A percentile compares a stretch with the other conserved stretches of the same genome.
phyloP scores from a whole-genome alignment of 1,140 invertebrate genomes.

The Berghia stephanieae region DNA sequence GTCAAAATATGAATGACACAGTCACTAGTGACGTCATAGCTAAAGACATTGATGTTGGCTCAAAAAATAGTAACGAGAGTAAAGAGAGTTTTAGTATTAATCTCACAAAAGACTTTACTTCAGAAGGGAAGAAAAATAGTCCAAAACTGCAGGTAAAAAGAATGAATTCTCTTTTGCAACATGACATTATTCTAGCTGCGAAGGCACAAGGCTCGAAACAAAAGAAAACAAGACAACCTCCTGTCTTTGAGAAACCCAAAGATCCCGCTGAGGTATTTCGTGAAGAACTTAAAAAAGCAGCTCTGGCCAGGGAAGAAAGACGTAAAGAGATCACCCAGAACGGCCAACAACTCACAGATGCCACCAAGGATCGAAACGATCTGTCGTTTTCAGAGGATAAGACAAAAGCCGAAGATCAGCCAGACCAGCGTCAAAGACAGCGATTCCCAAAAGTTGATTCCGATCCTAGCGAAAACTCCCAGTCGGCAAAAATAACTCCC shows the following conservation, averaged over 20 bases:
- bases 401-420: not conserved
- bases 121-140: not conserved
- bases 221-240: slow-evolving; percentile 46
- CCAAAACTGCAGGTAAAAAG: not conserved
- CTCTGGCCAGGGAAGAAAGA: slow-evolving; percentile 45
- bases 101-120: not conserved
- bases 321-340: slow-evolving; percentile 23
- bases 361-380: not conserved
- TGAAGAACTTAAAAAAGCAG: slow-evolving; percentile 51
- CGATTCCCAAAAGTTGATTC: not conserved
- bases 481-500: not conserved
- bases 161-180: slow-evolving; percentile 50
- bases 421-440: not conserved
- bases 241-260: slow-evolving; percentile 49
- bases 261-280: slow-evolving; percentile 50
- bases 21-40: not conserved
- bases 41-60: not conserved
- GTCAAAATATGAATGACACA: not conserved
- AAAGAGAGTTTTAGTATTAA: not conserved
- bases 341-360: not conserved
- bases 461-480: not conserved
- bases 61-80: not conserved
- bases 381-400: not conserved
- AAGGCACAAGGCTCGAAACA: slow-evolving; percentile 46
- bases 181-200: slow-evolving; percentile 54